These are phyloP conservation scores for Cheilinus undulatus DNA, from an alignment of 2,113 vertebrate species.

Conservation along the genomic window DNA sequence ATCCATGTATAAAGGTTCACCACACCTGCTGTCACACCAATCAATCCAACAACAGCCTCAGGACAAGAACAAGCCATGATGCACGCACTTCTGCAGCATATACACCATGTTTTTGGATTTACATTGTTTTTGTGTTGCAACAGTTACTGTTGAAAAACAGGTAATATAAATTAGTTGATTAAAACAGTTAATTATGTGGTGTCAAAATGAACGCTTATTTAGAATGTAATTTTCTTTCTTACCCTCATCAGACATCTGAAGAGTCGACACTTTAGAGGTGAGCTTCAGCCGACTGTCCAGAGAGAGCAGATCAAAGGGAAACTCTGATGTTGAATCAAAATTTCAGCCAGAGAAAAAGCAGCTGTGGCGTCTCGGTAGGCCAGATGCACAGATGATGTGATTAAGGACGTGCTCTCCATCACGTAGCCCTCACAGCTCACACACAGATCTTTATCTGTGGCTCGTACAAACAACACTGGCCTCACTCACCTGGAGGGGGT, in stretches of 20 bases:
- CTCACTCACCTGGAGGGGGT: not conserved
- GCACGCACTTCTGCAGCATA: no score
- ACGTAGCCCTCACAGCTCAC: conserved; percentile 51
- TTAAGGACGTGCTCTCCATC: conserved; percentile 67
- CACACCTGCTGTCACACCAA: no score
- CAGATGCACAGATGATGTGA: conserved; percentile 72
- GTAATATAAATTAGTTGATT: no score
- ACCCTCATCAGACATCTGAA: not conserved
- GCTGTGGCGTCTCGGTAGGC: conserved; percentile 44
- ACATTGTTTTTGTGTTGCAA: no score
- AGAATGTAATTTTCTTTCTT: not conserved
- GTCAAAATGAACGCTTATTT: no score
- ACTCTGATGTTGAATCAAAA: conserved; percentile 10
- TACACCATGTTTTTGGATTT: no score
- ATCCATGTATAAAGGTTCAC: no score
- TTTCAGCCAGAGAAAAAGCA: conserved; percentile 60
- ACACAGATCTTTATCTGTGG: conserved; percentile 40
- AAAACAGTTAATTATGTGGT: no score
- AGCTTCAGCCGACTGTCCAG: conserved; percentile 1
- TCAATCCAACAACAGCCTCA: no score
- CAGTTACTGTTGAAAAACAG: no score
- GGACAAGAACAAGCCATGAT: no score
- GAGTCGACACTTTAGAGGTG: not conserved
- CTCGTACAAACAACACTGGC: not conserved
- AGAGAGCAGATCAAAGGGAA: not conserved